Conservation (phyloP, 2,888 invertebrate species). For the Diplolepis rosae region DNA sequence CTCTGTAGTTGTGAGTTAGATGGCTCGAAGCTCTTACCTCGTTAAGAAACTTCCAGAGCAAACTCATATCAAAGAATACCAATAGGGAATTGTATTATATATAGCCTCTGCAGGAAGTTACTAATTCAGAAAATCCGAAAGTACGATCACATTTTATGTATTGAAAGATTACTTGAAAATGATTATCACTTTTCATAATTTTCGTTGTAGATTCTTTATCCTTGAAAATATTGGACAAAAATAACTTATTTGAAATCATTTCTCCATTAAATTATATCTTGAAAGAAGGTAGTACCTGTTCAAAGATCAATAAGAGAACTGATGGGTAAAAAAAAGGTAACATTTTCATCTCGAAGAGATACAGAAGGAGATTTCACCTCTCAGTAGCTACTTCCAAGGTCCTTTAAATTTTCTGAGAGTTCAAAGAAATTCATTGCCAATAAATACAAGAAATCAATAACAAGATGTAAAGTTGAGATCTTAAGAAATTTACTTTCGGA, state of each 20-base stretch:
- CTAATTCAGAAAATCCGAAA: background rate
- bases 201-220: too few relatives aligned
- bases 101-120: background rate
- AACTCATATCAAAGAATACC: background rate
- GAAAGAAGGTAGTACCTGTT: background rate
- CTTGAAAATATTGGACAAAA: too few relatives aligned
- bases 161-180: too few relatives aligned
- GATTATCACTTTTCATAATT: too few relatives aligned
- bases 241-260: too few relatives aligned
- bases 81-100: background rate
- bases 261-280: background rate
- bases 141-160: too few relatives aligned
- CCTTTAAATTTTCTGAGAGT: constrained; percentile 21
- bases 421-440: constrained; percentile 20
- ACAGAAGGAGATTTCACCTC: constrained; percentile 19
- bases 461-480: constrained; percentile 1
- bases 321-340: constrained; percentile 16
- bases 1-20: background rate
- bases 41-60: background rate
- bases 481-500: background rate
- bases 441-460: constrained; percentile 16
- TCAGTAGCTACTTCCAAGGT: constrained; percentile 12
- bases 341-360: constrained; percentile 15
- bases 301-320: constrained; percentile 8
- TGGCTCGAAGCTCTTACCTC: background rate